Base-by-base conservation (phyloP, 2,797 vertebrate genomes). In the Neoniphon sammara region DNA sequence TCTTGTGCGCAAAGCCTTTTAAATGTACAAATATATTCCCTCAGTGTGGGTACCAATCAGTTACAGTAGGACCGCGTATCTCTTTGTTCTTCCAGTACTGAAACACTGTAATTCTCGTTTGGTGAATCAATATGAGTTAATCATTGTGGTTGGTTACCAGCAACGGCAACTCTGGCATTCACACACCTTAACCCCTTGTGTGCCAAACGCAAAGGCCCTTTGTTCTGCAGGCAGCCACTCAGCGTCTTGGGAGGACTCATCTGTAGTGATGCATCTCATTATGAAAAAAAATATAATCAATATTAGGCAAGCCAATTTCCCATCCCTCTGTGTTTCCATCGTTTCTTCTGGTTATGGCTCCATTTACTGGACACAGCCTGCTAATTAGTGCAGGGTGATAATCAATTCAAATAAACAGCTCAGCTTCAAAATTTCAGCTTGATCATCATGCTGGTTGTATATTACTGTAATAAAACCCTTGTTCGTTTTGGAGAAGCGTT, bases 181-280 rank as follows among this genome's bases (percentile, higher is more conserved):
- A 44, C 70, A 77, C 64, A 77, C 64, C 0, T 88, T 90, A 87
- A 89, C 85, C 72, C 81, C 25, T 68, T 69, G 75, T 65, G 64
- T 27, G 44, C 81, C 82, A 47, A 1, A 5, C 73, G 63, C 56
- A 17, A 34, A 66, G 69, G 60, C 62, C 69, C 77, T 88, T 88
- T 89, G 85, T 89, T 88, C 75, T 36, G 12, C 7, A 67, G 21
- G 18, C 47, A 39, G 31, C 64, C 44, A 44, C 61, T 67, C 20
- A 20, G 3, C 61, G 75, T 55, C 57, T 70, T 3, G 52, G 46
- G 57, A 67, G 64, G 20, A 50, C 69, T 10, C 1, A 8, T 36
- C 15, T 23, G 15, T 56, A 52, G 20, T 50, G 50, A 2, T 66
- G 65, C 69, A 18, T 64, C 54, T 25, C 14, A 3, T 52, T 27